These are phyloP conservation scores for Eledone cirrhosa DNA, from an alignment of 2,888 invertebrate genomes.

Conservation along the genomic window DNA sequence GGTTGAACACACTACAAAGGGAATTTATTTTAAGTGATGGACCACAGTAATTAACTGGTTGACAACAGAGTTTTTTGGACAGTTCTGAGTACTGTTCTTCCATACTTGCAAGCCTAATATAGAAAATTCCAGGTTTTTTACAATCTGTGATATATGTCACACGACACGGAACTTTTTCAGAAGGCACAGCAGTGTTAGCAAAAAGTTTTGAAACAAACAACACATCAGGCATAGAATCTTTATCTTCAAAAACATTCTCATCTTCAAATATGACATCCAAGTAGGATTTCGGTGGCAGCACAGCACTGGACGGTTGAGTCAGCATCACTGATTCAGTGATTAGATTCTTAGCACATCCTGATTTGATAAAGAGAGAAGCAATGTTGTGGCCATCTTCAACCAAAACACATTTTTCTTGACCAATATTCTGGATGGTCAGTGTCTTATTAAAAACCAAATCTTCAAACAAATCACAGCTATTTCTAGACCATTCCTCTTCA, in stretches of 20 bases:
- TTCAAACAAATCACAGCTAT: conserved; percentile 26
- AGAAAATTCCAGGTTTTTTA: conserved; percentile 15
- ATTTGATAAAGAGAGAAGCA: not conserved
- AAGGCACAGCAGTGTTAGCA: conserved; percentile 21
- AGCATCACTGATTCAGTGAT: not conserved
- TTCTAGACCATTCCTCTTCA: conserved; percentile 14
- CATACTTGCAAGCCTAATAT: not conserved
- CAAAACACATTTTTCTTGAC: conserved; percentile 8
- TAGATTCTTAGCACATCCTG: conserved; percentile 5
- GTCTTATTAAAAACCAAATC: not conserved
- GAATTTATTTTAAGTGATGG: not conserved
- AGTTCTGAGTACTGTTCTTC: conserved; percentile 12
- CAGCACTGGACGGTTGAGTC: conserved; percentile 5
- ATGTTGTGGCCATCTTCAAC: not conserved
- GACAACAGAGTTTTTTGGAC: not conserved
- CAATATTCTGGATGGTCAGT: not conserved
- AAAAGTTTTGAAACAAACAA: conserved; percentile 21
- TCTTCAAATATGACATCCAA: conserved; percentile 21
- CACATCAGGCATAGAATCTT: not conserved
- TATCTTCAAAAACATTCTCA: not conserved
- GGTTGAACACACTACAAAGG: conserved; percentile 7
- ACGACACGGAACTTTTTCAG: not conserved
- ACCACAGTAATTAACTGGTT: not conserved
- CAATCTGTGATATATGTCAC: conserved; percentile 4
- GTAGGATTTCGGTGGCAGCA: conserved; percentile 11